Conservation (phyloP, 2,113 vertebrate genomes). For the Platycercus adscitus region DNA sequence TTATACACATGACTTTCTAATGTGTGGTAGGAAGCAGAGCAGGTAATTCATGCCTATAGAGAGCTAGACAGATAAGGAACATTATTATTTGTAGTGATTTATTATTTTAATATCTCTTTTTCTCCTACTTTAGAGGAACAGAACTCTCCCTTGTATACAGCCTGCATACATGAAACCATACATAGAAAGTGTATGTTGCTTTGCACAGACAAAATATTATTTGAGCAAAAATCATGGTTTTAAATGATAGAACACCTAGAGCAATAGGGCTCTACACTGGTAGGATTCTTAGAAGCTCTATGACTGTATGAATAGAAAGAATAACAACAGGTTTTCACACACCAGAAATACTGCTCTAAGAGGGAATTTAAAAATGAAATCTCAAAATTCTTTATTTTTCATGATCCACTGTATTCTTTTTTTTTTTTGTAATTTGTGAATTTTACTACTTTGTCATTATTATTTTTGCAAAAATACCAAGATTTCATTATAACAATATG, state of each 20-base stretch:
- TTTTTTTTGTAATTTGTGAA: background rate
- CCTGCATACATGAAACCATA: background rate
- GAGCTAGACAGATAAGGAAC: background rate
- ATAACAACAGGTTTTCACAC: background rate
- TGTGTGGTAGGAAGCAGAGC: background rate
- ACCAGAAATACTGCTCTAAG: background rate
- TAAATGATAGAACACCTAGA: accelerated
- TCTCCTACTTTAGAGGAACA: background rate
- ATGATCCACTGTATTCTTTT: background rate
- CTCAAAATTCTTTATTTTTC: background rate
- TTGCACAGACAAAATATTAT: background rate
- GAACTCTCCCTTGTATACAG: background rate
- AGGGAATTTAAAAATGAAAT: background rate
- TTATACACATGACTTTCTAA: background rate
- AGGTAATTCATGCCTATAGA: background rate
- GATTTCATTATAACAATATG: background rate
- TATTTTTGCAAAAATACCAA: background rate
- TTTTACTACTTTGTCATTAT: background rate
- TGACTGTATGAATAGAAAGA: background rate
- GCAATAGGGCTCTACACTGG: accelerated
- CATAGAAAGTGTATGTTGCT: background rate
- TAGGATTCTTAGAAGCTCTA: background rate
- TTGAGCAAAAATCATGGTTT: background rate
- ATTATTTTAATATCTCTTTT: background rate
- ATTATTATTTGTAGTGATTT: background rate